phyloP scores from a whole-genome alignment of 2,113 vertebrate species.

The Mobula birostris region DNA sequence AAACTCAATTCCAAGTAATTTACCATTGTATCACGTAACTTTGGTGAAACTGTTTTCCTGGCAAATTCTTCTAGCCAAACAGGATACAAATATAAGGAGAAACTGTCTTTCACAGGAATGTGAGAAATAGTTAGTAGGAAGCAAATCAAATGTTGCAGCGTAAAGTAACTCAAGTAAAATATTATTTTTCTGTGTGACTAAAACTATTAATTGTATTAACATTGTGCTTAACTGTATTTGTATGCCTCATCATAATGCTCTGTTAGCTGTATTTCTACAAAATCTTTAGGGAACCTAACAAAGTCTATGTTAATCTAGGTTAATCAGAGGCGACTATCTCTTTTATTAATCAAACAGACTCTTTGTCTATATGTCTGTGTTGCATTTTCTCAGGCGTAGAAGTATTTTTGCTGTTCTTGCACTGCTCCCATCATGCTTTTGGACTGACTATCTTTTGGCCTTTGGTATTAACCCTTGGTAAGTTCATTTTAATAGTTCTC shows the following conservation, averaged over 20 bases:
- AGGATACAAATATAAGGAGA: background rate
- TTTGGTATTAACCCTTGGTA: constrained; percentile 99
- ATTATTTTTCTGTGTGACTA: background rate
- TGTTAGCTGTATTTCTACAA: constrained; percentile 11
- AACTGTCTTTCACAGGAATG: too few species aligned
- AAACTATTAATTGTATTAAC: constrained; percentile 32
- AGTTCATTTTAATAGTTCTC: constrained; percentile 56
- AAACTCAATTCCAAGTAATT: too few species aligned
- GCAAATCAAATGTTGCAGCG: background rate
- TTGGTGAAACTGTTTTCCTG: background rate
- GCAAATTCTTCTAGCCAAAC: background rate
- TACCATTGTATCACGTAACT: too few species aligned
- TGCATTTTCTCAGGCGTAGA: constrained; percentile 89
- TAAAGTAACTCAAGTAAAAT: background rate
- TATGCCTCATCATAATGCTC: constrained; percentile 8
- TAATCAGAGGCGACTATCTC: constrained; percentile 13
- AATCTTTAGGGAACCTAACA: constrained; percentile 2
- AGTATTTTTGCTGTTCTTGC: constrained; percentile 99
- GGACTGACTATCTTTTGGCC: constrained; percentile 99
- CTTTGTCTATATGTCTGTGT: constrained; percentile 76
- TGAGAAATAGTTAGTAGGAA: background rate
- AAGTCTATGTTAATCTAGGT: background rate
- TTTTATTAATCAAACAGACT: constrained; percentile 41
- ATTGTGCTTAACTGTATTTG: constrained; percentile 19
- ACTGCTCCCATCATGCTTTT: constrained; percentile 98